These are phyloP conservation scores for Alectura lathami DNA, from an alignment of 2,113 vertebrate genomes.

Conservation along the genomic window DNA sequence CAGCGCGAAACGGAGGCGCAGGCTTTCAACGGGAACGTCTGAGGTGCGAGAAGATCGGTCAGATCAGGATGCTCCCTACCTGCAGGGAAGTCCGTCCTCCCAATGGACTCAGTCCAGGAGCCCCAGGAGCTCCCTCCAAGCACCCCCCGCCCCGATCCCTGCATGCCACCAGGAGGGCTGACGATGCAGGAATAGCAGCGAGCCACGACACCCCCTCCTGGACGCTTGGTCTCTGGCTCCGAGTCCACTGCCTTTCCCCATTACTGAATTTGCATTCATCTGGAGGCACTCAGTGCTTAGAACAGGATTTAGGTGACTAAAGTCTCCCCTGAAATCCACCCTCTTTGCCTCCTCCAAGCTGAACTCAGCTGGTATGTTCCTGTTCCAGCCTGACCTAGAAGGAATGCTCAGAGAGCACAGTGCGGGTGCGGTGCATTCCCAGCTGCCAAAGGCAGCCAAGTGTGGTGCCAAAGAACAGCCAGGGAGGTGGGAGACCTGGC, in stretches of 20 bases:
- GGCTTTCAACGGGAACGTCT: conserved; percentile 92
- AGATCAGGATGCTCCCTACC: background rate
- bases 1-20: conserved; percentile 92
- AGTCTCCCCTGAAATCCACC: background rate
- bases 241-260: background rate
- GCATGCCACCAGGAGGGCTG: background rate
- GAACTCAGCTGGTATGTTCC: background rate
- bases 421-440: background rate
- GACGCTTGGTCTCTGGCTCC: background rate
- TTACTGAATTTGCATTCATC: background rate
- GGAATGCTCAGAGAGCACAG: background rate
- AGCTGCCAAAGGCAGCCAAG: background rate
- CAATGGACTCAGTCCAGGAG: background rate
- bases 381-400: background rate
- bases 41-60: background rate
- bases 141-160: background rate
- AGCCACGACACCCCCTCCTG: background rate
- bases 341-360: background rate
- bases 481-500: background rate
- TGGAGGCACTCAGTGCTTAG: background rate
- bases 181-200: fast-evolving
- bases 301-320: background rate
- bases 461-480: background rate
- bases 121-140: background rate
- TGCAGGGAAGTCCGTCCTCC: background rate